Percentiles rank a stretch among this genome's conserved stretches.
Evolutionary conservation across 1,140 invertebrate genomes (phyloP).

Genomic region (Orchesella cincta): DNA sequence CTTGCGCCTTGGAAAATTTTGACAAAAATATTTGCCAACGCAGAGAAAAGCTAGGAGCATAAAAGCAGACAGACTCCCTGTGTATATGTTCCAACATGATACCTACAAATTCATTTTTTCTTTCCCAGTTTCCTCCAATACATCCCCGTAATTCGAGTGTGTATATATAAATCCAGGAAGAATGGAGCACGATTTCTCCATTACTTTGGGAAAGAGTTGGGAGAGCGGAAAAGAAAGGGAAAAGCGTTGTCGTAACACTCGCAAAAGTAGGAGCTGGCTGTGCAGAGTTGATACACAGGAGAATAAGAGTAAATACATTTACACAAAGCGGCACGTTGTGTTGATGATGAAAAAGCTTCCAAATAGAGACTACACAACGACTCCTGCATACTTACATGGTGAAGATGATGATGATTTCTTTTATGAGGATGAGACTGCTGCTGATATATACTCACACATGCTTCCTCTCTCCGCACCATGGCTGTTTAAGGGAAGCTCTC

Average conservation of each 20-base stretch:
- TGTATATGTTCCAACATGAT: not conserved
- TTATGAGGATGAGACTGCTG: too few relatives aligned
- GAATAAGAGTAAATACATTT: not conserved
- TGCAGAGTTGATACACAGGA: not conserved
- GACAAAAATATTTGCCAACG: not conserved
- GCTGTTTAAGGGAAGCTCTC: too few relatives aligned
- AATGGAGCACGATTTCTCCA: not conserved
- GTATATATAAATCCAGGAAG: not conserved
- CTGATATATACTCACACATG: too few relatives aligned
- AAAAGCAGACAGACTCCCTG: not conserved
- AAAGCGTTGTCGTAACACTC: too few relatives aligned
- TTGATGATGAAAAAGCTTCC: not conserved
- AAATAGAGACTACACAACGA: too few relatives aligned
- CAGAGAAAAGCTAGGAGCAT: not conserved
- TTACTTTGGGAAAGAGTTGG: not conserved
- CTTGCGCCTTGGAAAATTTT: not conserved
- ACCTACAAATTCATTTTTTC: not conserved
- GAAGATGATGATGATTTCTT: too few relatives aligned
- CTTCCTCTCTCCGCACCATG: too few relatives aligned
- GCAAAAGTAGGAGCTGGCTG: too few relatives aligned
- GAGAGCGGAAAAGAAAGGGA: not conserved
- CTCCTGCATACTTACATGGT: too few relatives aligned
- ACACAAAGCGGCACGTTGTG: not conserved
- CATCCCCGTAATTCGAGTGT: not conserved
- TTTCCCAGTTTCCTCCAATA: not conserved